Evolutionary conservation across 2,888 invertebrate genomes (phyloP), one percentile per base, ranked within the genome.

Genomic region (Cryptosula pallasiana): DNA sequence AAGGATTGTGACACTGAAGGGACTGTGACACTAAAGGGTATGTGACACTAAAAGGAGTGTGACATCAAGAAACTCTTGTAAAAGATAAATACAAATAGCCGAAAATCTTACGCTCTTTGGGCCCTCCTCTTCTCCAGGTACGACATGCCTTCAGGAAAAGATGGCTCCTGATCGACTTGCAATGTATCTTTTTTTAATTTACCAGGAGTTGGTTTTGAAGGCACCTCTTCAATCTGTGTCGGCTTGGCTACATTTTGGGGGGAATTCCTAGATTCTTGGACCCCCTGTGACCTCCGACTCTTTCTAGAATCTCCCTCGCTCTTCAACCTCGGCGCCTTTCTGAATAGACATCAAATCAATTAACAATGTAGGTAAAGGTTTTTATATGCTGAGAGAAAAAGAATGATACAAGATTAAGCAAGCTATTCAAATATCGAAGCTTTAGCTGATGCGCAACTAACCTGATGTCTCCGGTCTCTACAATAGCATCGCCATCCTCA

Each of bases 401-500:
- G n/a, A n/a, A n/a, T n/a, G n/a, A n/a, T n/a, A n/a, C n/a, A n/a
- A n/a, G n/a, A n/a, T n/a, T n/a, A n/a, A n/a, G n/a, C n/a, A n/a
- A n/a, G n/a, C n/a, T n/a, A n/a, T n/a, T n/a, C n/a, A n/a, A n/a
- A n/a, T n/a, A n/a, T n/a, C n/a, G n/a, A n/a, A n/a, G n/a, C n/a
- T n/a, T n/a, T n/a, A n/a, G n/a, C n/a, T n/a, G n/a, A n/a, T n/a
- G n/a, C n/a, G n/a, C 45, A 45, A 45, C 45, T 45, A 3, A 63
- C 63, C 63, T 63, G 63, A 63, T 63, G 32, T 63, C 63, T 29
- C 29, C 16, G 20, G 63, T 13, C 63, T 25, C 29, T 5, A 20
- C 63, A 55, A 55, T 75, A 27, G 82, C 81, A n/a, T 82, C 81
- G 0, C 92, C 93, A 82, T 94, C 93, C 85, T 93, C 94, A 82